phyloP scores from a whole-genome alignment of 2,888 invertebrate genomes.

The Venusia cambrica region DNA sequence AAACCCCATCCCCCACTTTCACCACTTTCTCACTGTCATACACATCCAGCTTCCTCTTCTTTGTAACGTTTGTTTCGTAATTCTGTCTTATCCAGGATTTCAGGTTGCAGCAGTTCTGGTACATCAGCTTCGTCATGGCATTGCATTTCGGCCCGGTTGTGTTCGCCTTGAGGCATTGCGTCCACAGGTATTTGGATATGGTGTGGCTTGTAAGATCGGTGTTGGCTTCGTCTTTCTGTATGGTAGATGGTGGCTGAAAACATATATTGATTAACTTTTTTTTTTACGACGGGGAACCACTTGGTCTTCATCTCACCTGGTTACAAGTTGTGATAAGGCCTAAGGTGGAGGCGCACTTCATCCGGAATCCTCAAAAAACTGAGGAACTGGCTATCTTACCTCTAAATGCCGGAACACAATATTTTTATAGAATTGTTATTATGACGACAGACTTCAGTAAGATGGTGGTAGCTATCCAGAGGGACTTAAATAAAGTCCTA shows the following conservation, averaged over 20 bases:
- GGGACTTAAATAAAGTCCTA: too few relatives aligned
- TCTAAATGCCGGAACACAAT: too few relatives aligned
- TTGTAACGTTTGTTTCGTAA: constrained; percentile 43
- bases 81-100: constrained; percentile 62
- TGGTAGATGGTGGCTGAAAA: constrained; percentile 56
- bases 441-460: too few relatives aligned
- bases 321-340: too few relatives aligned
- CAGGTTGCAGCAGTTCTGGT: constrained; percentile 51
- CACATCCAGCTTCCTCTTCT: constrained; percentile 35
- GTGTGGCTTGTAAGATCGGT: constrained; percentile 44
- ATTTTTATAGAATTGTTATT: too few relatives aligned
- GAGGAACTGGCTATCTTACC: too few relatives aligned
- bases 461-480: too few relatives aligned
- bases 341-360: too few relatives aligned
- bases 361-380: too few relatives aligned
- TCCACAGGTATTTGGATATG: constrained; percentile 57
- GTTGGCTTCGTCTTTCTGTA: constrained; percentile 42
- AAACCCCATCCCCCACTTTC: constrained; percentile 52
- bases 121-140: constrained; percentile 57
- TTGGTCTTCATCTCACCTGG: too few relatives aligned
- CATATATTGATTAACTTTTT: constrained; percentile 2
- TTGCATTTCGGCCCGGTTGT: constrained; percentile 62
- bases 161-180: constrained; percentile 59
- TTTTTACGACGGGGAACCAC: too few relatives aligned
- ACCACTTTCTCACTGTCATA: constrained; percentile 35